A percentile compares a stretch with the other conserved stretches of the same genome.
Evolutionary conservation across 2,888 invertebrate species (phyloP).

Genomic region (Metellina segmentata): DNA sequence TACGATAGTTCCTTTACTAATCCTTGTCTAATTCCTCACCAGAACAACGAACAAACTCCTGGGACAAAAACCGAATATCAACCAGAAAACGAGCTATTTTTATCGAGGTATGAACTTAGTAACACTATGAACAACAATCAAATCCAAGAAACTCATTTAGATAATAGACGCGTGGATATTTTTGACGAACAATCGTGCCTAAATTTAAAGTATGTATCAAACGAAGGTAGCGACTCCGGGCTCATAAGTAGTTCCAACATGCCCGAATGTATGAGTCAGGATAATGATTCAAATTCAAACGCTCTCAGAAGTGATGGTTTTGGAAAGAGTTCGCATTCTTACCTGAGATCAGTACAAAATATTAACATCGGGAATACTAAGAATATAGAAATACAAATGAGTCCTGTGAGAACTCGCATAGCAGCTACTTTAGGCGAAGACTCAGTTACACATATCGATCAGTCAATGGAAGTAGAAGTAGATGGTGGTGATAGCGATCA

Average conservation of each 20-base stretch:
- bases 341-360: slow-evolving; percentile 4
- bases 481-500: slow-evolving; percentile 53
- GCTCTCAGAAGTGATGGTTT: not conserved
- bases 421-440: slow-evolving; percentile 63
- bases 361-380: slow-evolving; percentile 40
- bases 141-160: slow-evolving; percentile 9
- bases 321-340: not conserved
- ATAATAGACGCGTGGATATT: slow-evolving; percentile 20
- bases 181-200: slow-evolving; percentile 6
- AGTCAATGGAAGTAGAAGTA: slow-evolving; percentile 70
- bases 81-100: slow-evolving; percentile 6
- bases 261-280: too few relatives aligned
- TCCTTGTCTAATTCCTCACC: not conserved
- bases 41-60: not conserved
- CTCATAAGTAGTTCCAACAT: too few relatives aligned
- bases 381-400: slow-evolving; percentile 66
- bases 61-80: not conserved
- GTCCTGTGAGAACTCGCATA: slow-evolving; percentile 49
- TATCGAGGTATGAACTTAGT: slow-evolving; percentile 29
- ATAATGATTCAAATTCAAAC: too few relatives aligned
- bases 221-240: not conserved
- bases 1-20: slow-evolving; percentile 3
- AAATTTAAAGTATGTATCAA: slow-evolving; percentile 5
- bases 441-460: slow-evolving; percentile 54
- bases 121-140: slow-evolving; percentile 12